Conservation (phyloP, 2,797 vertebrate species). For the Arvicola amphibius region DNA sequence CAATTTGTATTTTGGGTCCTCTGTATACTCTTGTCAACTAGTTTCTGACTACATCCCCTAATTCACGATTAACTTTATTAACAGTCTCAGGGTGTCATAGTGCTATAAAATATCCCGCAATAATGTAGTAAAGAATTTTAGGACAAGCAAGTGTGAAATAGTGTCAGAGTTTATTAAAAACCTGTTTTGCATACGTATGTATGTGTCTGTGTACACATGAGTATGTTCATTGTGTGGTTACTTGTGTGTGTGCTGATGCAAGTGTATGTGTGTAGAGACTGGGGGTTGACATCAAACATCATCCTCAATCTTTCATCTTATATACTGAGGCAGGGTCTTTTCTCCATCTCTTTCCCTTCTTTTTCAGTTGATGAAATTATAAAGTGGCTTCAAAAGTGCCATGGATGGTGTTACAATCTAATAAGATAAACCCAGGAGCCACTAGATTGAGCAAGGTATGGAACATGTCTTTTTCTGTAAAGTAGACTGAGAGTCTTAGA, state of each 20-base stretch:
- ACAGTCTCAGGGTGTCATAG: neutral
- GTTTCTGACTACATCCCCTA: neutral
- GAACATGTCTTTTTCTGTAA: neutral
- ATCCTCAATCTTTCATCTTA: neutral
- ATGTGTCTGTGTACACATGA: neutral
- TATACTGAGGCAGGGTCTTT: neutral
- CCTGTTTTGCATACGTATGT: neutral
- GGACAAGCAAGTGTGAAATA: neutral
- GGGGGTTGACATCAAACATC: rapidly evolving
- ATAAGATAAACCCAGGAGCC: neutral
- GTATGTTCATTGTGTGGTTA: neutral
- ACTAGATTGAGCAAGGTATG: neutral
- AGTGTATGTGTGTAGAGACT: neutral
- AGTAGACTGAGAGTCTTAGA: neutral
- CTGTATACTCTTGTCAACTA: neutral
- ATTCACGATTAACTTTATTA: neutral
- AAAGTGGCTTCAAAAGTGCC: neutral
- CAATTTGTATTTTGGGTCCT: neutral
- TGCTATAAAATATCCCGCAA: neutral
- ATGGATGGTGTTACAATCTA: neutral
- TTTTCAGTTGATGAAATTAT: neutral
- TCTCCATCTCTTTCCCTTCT: neutral
- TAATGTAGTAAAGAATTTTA: neutral
- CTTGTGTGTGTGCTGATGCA: neutral
- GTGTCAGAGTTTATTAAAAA: neutral